Evolutionary conservation across 2,797 vertebrate species (phyloP).

Genomic region (Lophotriccus pileatus): DNA sequence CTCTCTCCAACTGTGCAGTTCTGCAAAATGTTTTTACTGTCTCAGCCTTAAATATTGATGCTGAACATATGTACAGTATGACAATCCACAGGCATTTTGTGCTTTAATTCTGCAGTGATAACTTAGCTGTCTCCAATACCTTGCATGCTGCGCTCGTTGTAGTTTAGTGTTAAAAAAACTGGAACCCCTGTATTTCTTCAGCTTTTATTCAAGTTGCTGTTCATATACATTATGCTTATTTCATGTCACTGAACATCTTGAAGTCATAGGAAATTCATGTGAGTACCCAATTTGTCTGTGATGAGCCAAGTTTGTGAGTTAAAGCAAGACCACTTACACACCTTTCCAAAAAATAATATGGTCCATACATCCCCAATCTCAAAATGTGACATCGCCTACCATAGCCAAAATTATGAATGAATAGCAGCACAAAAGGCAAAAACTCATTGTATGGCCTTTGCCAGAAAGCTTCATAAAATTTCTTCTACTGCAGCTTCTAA

Average conservation of each 20-base stretch:
- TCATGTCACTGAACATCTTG: not conserved
- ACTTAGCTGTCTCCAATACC: conserved; percentile 24
- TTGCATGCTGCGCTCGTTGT: not conserved
- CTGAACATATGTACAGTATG: conserved; percentile 37
- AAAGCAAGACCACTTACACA: not conserved
- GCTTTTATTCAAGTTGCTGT: not conserved
- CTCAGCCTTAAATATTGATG: conserved; percentile 58
- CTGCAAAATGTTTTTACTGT: conserved; percentile 39
- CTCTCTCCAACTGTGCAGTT: not conserved
- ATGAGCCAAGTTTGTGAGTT: not conserved
- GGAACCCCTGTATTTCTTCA: conserved; percentile 12
- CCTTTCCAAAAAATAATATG: not conserved
- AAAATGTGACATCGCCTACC: not conserved
- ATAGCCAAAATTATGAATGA: not conserved
- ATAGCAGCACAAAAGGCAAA: not conserved
- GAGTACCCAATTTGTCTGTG: not conserved
- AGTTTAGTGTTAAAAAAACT: not conserved
- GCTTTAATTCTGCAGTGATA: conserved; percentile 17
- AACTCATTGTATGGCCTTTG: not conserved
- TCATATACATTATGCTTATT: not conserved
- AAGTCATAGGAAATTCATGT: not conserved
- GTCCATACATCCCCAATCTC: not conserved
- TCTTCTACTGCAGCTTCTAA: not conserved
- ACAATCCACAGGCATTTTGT: not conserved
- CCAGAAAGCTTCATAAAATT: not conserved